Conservation (phyloP, 2,797 vertebrate species). For the Rhodeus uyekii region DNA sequence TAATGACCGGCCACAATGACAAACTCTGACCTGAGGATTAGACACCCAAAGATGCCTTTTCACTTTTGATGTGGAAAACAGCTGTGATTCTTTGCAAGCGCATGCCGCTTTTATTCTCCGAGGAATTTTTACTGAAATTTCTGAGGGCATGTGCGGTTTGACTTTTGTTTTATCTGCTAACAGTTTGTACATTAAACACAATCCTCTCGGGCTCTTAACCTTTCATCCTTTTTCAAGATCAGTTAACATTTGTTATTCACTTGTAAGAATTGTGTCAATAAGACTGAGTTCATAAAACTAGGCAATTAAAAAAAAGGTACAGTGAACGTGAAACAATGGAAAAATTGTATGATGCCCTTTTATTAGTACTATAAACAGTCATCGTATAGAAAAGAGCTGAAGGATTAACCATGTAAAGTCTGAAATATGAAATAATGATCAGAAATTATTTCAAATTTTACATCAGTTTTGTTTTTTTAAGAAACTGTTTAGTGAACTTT, state of each 20-base stretch:
- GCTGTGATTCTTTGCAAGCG: neutral
- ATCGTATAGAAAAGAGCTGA: neutral
- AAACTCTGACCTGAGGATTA: conserved; percentile 67
- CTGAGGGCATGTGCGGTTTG: neutral
- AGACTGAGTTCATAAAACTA: neutral
- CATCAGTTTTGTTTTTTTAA: too few species aligned
- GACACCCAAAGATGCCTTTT: neutral
- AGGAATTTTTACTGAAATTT: neutral
- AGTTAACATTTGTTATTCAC: neutral
- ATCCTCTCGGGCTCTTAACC: neutral
- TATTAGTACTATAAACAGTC: neutral
- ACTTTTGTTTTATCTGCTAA: neutral
- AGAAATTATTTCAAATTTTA: neutral
- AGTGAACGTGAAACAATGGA: too few species aligned
- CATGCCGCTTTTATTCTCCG: neutral
- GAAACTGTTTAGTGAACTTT: neutral
- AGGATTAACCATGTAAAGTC: neutral
- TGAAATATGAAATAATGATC: neutral
- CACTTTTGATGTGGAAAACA: conserved; percentile 14
- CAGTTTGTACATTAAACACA: neutral
- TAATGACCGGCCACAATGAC: conserved; percentile 74
- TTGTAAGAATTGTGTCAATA: neutral
- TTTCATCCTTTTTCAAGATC: neutral
- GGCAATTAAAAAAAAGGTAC: neutral
- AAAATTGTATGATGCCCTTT: neutral